Percentiles rank a stretch among this genome's conserved stretches.
These are phyloP conservation scores for Melinaea menophilus DNA, from an alignment of 2,888 invertebrate species.

Conservation along the genomic window DNA sequence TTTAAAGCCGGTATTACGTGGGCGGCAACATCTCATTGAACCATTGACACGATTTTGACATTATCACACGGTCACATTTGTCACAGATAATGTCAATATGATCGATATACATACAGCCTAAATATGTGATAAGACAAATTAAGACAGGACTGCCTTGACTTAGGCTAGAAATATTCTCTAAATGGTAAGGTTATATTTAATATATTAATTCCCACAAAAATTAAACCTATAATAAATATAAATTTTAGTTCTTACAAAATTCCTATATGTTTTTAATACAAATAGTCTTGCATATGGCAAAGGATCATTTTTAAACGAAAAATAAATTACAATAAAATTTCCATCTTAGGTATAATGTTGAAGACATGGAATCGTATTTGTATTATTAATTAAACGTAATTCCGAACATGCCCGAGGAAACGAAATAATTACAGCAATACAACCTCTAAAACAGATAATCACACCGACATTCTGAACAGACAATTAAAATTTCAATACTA, in stretches of 20 bases:
- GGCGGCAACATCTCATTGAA: slow-evolving; percentile 43
- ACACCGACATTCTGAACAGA: neutral
- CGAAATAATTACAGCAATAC: too few relatives aligned
- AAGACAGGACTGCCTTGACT: slow-evolving; percentile 28
- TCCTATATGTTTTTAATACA: too few relatives aligned
- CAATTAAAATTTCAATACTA: neutral
- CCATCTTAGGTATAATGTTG: too few relatives aligned
- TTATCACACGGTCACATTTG: slow-evolving; percentile 38
- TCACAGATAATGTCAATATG: slow-evolving; percentile 37
- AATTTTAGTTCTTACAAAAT: too few relatives aligned
- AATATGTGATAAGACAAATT: slow-evolving; percentile 26
- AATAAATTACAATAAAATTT: too few relatives aligned
- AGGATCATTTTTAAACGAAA: too few relatives aligned
- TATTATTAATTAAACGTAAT: too few relatives aligned
- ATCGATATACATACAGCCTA: slow-evolving; percentile 30
- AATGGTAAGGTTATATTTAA: slow-evolving; percentile 22
- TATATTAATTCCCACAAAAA: neutral
- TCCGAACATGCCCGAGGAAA: neutral
- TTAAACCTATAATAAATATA: too few relatives aligned
- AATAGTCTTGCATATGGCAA: too few relatives aligned
- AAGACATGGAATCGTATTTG: too few relatives aligned
- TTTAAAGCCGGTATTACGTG: slow-evolving; percentile 19
- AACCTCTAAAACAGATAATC: neutral
- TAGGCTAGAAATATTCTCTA: slow-evolving; percentile 26
- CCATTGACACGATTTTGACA: slow-evolving; percentile 48